Evolutionary conservation across 2,113 vertebrate genomes (phyloP).

Genomic region (Desmodus rotundus): DNA sequence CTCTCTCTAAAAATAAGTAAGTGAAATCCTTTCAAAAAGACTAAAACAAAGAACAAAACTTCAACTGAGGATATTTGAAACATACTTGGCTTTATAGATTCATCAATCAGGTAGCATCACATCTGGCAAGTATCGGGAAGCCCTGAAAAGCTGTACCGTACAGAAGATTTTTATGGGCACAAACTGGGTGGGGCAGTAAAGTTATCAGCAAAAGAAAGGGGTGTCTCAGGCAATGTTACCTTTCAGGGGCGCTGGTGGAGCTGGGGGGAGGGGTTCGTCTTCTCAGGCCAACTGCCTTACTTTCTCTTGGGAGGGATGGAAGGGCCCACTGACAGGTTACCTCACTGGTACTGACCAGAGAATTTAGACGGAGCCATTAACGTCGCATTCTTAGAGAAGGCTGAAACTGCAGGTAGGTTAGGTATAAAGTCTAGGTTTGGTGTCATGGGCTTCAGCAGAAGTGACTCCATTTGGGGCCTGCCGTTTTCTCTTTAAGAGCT

Average conservation of each 20-base stretch:
- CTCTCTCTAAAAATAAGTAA: no score
- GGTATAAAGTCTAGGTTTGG: neutral
- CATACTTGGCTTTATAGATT: neutral
- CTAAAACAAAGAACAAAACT: neutral
- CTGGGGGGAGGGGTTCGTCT: neutral
- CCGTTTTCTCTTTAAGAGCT: neutral
- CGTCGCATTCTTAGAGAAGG: neutral
- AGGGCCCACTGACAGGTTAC: neutral
- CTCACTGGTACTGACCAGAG: neutral
- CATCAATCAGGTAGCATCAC: no score
- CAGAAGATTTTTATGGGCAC: neutral
- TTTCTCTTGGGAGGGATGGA: neutral
- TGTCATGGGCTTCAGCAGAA: neutral
- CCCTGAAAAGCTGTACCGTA: neutral
- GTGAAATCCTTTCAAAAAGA: no score
- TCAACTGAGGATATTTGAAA: neutral
- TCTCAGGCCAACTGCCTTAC: neutral
- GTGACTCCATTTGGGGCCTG: neutral
- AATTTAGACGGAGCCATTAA: neutral
- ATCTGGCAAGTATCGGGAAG: neutral
- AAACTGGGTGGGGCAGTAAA: no score
- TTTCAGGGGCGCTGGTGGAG: accelerated
- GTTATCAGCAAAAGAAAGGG: neutral
- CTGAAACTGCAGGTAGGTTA: neutral
- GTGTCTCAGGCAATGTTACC: neutral